These are phyloP conservation scores for Anthopleura xanthogrammica DNA, from an alignment of 92 coral and sea anemone genomes.

Conservation along the genomic window DNA sequence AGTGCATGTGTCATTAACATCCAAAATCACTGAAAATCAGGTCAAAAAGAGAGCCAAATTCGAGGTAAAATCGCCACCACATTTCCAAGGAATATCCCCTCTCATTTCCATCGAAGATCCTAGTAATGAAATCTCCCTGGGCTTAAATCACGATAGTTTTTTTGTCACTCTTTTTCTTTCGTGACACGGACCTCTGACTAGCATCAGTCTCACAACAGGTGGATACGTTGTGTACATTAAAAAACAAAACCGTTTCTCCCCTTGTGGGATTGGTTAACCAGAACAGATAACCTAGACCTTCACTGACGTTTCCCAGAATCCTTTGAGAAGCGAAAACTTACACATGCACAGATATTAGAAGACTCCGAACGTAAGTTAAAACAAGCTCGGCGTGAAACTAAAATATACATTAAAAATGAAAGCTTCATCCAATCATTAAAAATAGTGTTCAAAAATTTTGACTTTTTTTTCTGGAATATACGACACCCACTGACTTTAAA, in stretches of 20 bases:
- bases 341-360: not conserved
- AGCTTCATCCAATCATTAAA: not conserved
- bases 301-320: not conserved
- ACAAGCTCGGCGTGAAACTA: not conserved
- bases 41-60: not conserved
- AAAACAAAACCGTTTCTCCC: not conserved
- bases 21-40: not conserved
- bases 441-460: not conserved
- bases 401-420: no score
- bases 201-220: constrained; percentile 21
- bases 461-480: not conserved
- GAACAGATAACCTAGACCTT: constrained; percentile 12
- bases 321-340: not conserved
- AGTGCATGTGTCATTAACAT: constrained; percentile 1
- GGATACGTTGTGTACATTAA: constrained; percentile 17
- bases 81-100: constrained; percentile 3
- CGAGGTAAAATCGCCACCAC: not conserved
- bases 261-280: constrained; percentile 21
- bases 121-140: not conserved
- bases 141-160: not conserved
- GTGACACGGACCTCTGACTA: constrained; percentile 15
- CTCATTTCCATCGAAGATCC: not conserved
- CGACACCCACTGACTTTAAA: not conserved
- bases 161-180: constrained; percentile 1
- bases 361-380: not conserved